Evolutionary conservation across 2,888 invertebrate genomes (phyloP).

Genomic region (Acleris laterana): DNA sequence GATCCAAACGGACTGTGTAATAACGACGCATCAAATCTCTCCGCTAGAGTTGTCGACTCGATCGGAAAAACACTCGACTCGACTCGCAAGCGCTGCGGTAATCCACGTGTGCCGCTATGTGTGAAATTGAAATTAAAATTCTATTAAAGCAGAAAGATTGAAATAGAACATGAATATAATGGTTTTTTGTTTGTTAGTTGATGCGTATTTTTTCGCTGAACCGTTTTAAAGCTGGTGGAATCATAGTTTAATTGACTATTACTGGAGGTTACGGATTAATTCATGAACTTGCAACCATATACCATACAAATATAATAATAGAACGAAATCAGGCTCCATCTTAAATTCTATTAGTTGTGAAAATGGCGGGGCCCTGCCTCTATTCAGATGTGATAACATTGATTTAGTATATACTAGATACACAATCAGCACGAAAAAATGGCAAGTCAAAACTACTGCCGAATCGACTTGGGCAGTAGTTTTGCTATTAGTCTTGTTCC

Average conservation of each 20-base stretch:
- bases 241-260: neutral
- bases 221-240: neutral
- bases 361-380: conserved; percentile 30
- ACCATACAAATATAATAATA: neutral
- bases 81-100: conserved; percentile 55
- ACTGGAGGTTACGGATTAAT: too few species aligned
- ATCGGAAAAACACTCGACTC: conserved; percentile 44
- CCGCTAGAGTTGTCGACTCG: conserved; percentile 68
- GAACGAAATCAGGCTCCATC: neutral
- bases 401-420: too few species aligned
- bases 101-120: conserved; percentile 68
- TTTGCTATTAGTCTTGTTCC: too few species aligned
- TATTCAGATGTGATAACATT: too few species aligned
- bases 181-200: conserved; percentile 2
- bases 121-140: conserved; percentile 82
- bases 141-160: conserved; percentile 71
- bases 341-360: conserved; percentile 5
- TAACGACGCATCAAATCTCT: conserved; percentile 77
- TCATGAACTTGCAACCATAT: too few species aligned
- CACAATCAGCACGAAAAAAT: too few species aligned
- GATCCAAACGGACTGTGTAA: conserved; percentile 78
- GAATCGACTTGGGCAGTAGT: too few species aligned
- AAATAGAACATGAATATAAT: conserved; percentile 50
- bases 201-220: conserved; percentile 1
- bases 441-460: too few species aligned